phyloP scores from a whole-genome alignment of 2,797 vertebrate species.

The Bucorvus abyssinicus region DNA sequence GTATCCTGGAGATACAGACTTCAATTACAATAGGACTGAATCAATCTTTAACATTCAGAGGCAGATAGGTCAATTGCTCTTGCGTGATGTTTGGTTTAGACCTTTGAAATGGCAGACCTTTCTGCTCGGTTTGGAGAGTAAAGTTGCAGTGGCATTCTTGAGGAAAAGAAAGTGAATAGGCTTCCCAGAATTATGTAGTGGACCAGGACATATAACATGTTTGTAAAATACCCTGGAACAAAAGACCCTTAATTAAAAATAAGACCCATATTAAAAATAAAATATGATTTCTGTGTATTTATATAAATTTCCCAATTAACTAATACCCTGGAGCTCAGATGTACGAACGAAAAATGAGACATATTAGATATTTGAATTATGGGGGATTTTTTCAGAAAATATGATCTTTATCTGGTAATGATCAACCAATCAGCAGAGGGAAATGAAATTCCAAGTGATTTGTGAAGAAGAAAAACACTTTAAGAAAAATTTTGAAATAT shows the following conservation, averaged over 20 bases:
- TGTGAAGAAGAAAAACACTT: not conserved
- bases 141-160: not conserved
- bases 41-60: conserved; percentile 43
- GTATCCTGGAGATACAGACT: not conserved
- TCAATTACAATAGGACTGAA: not conserved
- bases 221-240: not conserved
- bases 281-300: not conserved
- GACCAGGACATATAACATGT: not conserved
- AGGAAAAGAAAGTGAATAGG: not conserved
- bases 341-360: not conserved
- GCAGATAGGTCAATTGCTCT: not conserved
- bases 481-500: not conserved
- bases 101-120: not conserved
- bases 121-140: not conserved
- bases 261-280: not conserved
- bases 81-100: not conserved
- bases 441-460: not conserved
- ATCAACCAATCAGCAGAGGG: not conserved
- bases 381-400: not conserved
- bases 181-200: not conserved
- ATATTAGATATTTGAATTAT: not conserved
- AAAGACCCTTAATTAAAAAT: not conserved
- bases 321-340: not conserved
- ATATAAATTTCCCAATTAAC: not conserved
- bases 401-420: not conserved